phyloP scores from a whole-genome alignment of 2,888 invertebrate species.

The Lymantria dispar region DNA sequence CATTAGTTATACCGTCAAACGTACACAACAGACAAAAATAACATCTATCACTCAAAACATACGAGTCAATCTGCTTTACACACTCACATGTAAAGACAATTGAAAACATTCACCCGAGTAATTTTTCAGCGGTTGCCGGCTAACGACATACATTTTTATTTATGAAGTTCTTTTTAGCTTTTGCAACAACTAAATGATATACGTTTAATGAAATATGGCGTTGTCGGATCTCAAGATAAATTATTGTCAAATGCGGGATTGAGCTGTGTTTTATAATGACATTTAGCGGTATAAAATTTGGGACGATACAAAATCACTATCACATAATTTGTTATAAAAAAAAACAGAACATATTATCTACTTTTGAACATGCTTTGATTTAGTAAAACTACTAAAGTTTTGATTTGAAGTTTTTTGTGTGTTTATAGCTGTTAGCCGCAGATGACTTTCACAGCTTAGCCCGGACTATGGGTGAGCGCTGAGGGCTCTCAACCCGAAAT shows the following conservation, averaged over 20 bases:
- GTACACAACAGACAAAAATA: conserved; percentile 41
- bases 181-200: conserved; percentile 25
- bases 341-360: neutral
- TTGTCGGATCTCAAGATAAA: conserved; percentile 23
- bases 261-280: conserved; percentile 15
- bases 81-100: conserved; percentile 32
- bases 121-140: conserved; percentile 46
- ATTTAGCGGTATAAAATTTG: neutral
- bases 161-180: conserved; percentile 20
- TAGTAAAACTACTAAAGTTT: too few relatives aligned
- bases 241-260: conserved; percentile 17
- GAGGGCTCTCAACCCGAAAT: too few relatives aligned
- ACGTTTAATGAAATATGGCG: conserved; percentile 28
- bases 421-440: too few relatives aligned
- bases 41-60: conserved; percentile 41
- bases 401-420: too few relatives aligned
- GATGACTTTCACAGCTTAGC: too few relatives aligned
- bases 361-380: too few relatives aligned
- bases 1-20: conserved; percentile 56
- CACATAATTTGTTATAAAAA: neutral
- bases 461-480: too few relatives aligned
- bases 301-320: neutral
- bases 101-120: conserved; percentile 38
- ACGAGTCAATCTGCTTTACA: conserved; percentile 54
- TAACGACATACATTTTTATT: conserved; percentile 31